Conservation (phyloP, 1,140 invertebrate species). For the Zelostemma sp. region DNA sequence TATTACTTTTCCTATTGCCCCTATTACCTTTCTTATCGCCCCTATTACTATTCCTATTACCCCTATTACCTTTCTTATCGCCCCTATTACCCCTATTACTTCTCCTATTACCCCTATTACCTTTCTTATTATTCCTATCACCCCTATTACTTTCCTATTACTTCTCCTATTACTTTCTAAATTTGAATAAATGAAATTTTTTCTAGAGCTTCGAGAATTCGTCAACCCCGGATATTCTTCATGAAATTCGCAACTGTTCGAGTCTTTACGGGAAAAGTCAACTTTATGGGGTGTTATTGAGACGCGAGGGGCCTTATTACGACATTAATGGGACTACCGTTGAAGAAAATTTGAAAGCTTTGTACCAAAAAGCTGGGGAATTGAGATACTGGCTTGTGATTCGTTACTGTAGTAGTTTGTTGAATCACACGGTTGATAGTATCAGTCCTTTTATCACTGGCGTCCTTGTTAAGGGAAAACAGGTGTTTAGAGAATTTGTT, state of each 20-base stretch:
- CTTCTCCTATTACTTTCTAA: too few relatives aligned
- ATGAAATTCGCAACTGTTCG: slow-evolving; percentile 77
- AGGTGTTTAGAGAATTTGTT: slow-evolving; percentile 77
- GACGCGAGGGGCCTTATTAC: slow-evolving; percentile 86
- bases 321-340: slow-evolving; percentile 77
- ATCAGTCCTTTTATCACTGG: slow-evolving; percentile 98
- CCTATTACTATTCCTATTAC: too few relatives aligned
- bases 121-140: too few relatives aligned
- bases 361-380: slow-evolving; percentile 90
- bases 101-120: too few relatives aligned
- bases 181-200: slow-evolving; percentile 11
- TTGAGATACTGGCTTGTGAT: slow-evolving; percentile 94
- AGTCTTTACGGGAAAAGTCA: slow-evolving; percentile 86
- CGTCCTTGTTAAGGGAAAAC: slow-evolving; percentile 96
- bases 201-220: slow-evolving; percentile 71
- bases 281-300: slow-evolving; percentile 86
- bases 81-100: too few relatives aligned
- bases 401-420: slow-evolving; percentile 91
- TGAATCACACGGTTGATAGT: slow-evolving; percentile 95
- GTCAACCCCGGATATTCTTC: slow-evolving; percentile 80
- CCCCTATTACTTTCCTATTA: too few relatives aligned
- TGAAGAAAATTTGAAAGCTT: slow-evolving; percentile 78
- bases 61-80: too few relatives aligned
- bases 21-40: too few relatives aligned
- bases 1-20: too few relatives aligned